Conservation (phyloP, 2,113 vertebrate species). For the Hassar affinis region DNA sequence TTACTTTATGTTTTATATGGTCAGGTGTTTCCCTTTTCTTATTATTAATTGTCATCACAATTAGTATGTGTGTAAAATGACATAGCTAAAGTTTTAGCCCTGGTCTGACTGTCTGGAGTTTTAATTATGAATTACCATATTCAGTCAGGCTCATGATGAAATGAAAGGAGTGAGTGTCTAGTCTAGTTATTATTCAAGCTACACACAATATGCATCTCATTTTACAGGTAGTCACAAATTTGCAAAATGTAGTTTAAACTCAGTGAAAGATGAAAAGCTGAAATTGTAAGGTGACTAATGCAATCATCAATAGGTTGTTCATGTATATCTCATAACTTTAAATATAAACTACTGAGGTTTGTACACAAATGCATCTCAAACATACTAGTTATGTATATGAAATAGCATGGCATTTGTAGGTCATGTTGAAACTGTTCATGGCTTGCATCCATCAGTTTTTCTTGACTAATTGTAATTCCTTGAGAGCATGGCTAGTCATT, state of each 20-base stretch:
- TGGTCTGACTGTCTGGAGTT: background rate
- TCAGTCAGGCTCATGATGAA: background rate
- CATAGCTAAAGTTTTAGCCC: background rate
- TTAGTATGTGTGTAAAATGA: background rate
- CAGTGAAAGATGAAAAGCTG: background rate
- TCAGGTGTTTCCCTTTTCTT: background rate
- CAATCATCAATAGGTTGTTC: background rate
- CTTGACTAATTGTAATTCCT: slow-evolving; percentile 64
- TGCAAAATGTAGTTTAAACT: background rate
- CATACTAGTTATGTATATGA: background rate
- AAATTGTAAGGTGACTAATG: background rate
- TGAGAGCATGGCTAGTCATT: slow-evolving; percentile 67
- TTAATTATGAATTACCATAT: background rate
- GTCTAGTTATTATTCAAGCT: background rate
- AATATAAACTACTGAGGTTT: background rate
- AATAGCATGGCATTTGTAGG: slow-evolving; percentile 13
- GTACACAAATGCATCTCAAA: background rate
- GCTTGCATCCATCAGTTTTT: slow-evolving; percentile 49
- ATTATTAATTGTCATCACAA: background rate
- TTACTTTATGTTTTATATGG: background rate
- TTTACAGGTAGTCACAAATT: background rate
- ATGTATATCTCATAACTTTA: background rate
- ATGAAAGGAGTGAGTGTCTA: background rate
- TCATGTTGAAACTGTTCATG: slow-evolving; percentile 23
- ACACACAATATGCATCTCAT: background rate